Conservation (phyloP, 2,797 vertebrate species). For the Pterois miles region DNA sequence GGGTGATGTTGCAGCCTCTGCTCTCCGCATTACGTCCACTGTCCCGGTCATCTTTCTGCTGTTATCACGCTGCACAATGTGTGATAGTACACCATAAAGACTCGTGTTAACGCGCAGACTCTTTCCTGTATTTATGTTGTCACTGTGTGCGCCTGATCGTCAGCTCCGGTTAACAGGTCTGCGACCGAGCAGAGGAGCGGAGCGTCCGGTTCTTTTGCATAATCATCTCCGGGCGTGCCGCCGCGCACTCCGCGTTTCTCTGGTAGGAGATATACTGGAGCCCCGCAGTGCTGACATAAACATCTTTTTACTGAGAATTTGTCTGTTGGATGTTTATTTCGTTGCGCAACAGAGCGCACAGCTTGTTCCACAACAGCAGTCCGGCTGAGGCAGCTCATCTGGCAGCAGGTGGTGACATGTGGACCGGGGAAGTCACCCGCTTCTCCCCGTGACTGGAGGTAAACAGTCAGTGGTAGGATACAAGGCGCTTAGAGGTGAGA, state of each 20-base stretch:
- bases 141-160: not conserved
- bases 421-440: constrained; percentile 23
- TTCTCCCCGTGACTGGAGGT: constrained; percentile 25
- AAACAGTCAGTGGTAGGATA: not conserved
- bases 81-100: constrained; percentile 29
- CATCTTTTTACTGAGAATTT: not conserved
- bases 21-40: constrained; percentile 43
- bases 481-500: not conserved
- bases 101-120: constrained; percentile 52
- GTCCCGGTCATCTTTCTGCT: constrained; percentile 17
- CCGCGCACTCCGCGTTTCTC: constrained; percentile 16
- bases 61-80: not conserved
- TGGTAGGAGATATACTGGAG: not conserved
- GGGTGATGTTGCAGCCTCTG: constrained; percentile 48
- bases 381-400: constrained; percentile 24
- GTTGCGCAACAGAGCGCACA: constrained; percentile 28
- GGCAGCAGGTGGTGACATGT: constrained; percentile 72
- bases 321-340: not conserved
- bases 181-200: constrained; percentile 1
- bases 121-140: constrained; percentile 13
- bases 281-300: not conserved
- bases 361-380: constrained; percentile 2
- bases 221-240: constrained; percentile 3
- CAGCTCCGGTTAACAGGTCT: constrained; percentile 66
- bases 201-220: constrained; percentile 16